Evolutionary conservation across 2,888 invertebrate genomes (phyloP).

Genomic region (Dichetophora obliterata): DNA sequence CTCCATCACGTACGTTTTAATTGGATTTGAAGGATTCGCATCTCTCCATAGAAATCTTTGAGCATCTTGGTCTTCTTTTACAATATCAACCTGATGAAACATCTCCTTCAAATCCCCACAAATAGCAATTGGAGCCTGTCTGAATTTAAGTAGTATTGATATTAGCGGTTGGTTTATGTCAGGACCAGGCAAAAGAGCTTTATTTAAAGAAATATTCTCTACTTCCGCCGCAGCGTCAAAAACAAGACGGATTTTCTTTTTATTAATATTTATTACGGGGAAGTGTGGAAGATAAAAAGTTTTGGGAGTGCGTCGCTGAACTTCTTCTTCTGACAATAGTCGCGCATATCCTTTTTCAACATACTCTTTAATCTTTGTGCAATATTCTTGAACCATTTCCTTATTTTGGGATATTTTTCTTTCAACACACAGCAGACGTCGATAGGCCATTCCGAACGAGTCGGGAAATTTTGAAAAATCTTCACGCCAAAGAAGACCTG

Average conservation of each 20-base stretch:
- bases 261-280: not conserved
- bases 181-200: not conserved
- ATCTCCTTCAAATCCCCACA: too few relatives aligned
- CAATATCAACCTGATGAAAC: not conserved
- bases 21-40: not conserved
- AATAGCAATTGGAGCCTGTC: too few relatives aligned
- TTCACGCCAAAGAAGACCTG: not conserved
- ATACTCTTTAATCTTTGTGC: not conserved
- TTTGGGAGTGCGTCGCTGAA: not conserved
- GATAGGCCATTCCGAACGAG: not conserved
- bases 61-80: not conserved
- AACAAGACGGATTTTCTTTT: not conserved
- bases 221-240: constrained; percentile 15
- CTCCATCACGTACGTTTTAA: not conserved
- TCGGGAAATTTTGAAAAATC: constrained; percentile 13
- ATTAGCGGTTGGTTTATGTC: constrained; percentile 31
- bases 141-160: not conserved
- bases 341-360: too few relatives aligned
- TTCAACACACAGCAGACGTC: not conserved
- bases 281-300: constrained; percentile 1
- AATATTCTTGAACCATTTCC: constrained; percentile 5
- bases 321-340: not conserved
- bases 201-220: not conserved
- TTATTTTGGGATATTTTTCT: constrained; percentile 26
- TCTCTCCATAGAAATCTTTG: not conserved